Evolutionary conservation across 2,888 invertebrate genomes (phyloP), one percentile per base, ranked within the genome.

Genomic region (Trilocha varians): DNA sequence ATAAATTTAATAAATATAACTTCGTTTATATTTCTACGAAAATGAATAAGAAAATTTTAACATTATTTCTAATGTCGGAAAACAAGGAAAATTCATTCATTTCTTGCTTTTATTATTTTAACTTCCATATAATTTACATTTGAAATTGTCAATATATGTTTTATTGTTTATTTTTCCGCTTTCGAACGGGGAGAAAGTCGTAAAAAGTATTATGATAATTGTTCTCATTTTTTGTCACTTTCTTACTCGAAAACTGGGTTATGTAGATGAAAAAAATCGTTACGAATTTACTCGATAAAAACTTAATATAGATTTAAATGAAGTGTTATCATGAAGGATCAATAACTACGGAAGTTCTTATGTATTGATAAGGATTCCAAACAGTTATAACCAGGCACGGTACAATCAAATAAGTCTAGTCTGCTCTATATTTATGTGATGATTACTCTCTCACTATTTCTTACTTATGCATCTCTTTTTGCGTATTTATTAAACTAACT

Each of bases 151-250:
- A 2, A 11, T 9, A 25, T 25, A 25, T 25, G 6, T 25, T 11
- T 25, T 25, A 25, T 11, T 25, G 3, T 4, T 25, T 25, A 25
- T 25, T 25, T 25, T 25, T n/a, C n/a, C 25, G 25, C 25, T 25
- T 25, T 25, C 5, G 25, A 25, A 9, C 25, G 6, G 25, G 25
- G 25, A 25, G 25, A 25, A 25, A 25, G 13, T 38, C 15, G 13
- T n/a, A 38, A 39, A 37, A 37, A 13, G 13, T 18, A 41, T 35
- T 39, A 25, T 15, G 34, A 13, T 36, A 33, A 15, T 32, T 15
- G 8, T 13, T 35, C n/a, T 38, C 15, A 16, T 44, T 25, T n/a
- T 25, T 25, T 25, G 25, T 25, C 25, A 25, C 25, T 25, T 25
- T 25, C 25, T 3, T 25, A 25, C 25, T 25, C 2, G 25, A 25